Evolutionary conservation across 1,140 invertebrate genomes (phyloP), one percentile per base, ranked within the genome.

Genomic region (Hirudo medicinalis): DNA sequence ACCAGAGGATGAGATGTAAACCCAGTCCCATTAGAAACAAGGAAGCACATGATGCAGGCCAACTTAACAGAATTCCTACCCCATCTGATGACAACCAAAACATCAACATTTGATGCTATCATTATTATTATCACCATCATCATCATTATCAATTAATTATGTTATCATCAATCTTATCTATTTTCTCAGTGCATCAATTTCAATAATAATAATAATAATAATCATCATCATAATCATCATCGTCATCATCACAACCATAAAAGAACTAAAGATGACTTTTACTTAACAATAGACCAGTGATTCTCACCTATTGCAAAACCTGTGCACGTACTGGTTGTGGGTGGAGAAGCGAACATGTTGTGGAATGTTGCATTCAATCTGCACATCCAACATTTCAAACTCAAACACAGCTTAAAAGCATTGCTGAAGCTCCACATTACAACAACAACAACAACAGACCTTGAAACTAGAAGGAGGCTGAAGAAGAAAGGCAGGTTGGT

Each of bases 291-390:
- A 69, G 8, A 15, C 40, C 29, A 54, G 29, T 43, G 6, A 70
- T 43, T 25, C 13, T 20, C 22, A 80, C 78, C 79, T 78, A 75
- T 89, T 86, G 74, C 89, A 85, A 87, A 96, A 89, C 75, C 91
- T 90, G 77, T 93, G 89, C 27, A 94, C 87, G 76, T 94, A 94
- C 77, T 96, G 93, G 81, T 93, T 92, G 71, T 92, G 89, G 0
- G 90, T 90, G 0, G 89, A 91, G 77, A 95, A 96, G 69, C 89
- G 83, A 86, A 91, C 90, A 76, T 89, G 89, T 77, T 90, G 90
- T 54, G 87, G 87, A 0, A 94, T 87, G 78, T 89, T 89, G 78
- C 91, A 94, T 76, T 92, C 89, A 0, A 91, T 89, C 84, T 88
- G 74, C 19, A 11, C 11, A 22, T 63, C 17, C 22, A 32, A 63